These are phyloP conservation scores for Coenonympha arcania DNA, from an alignment of 2,888 invertebrate species.

Conservation along the genomic window DNA sequence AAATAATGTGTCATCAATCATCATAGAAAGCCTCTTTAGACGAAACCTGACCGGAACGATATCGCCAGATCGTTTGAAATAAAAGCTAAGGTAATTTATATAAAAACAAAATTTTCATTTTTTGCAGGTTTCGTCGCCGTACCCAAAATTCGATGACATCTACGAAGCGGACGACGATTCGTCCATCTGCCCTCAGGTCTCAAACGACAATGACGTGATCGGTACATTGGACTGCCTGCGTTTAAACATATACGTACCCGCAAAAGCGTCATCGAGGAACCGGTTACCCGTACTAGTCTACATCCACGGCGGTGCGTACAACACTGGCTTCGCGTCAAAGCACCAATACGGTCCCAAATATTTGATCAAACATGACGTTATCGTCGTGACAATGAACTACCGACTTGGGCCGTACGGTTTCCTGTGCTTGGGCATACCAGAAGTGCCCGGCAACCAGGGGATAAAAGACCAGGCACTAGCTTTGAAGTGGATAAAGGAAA, in stretches of 20 bases:
- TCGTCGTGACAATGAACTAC: slow-evolving; percentile 50
- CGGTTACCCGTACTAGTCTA: slow-evolving; percentile 45
- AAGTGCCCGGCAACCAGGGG: slow-evolving; percentile 51
- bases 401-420: slow-evolving; percentile 52
- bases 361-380: slow-evolving; percentile 43
- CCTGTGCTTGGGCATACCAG: slow-evolving; percentile 44
- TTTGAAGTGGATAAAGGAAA: slow-evolving; percentile 46
- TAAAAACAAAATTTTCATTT: background rate
- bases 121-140: slow-evolving; percentile 40
- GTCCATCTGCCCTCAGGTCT: slow-evolving; percentile 44
- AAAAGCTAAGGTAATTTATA: background rate
- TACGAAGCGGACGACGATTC: slow-evolving; percentile 49
- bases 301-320: slow-evolving; percentile 45
- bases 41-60: too few relatives aligned
- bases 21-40: too few relatives aligned
- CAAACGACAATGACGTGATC: slow-evolving; percentile 29
- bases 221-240: slow-evolving; percentile 46
- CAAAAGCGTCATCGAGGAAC: slow-evolving; percentile 35
- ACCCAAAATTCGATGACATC: slow-evolving; percentile 36
- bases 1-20: too few relatives aligned
- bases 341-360: slow-evolving; percentile 39
- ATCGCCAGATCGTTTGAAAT: background rate
- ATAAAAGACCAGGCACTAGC: slow-evolving; percentile 49
- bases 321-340: slow-evolving; percentile 36
- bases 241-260: slow-evolving; percentile 46